A percentile compares a stretch with the other conserved stretches of the same genome.
phyloP scores from a whole-genome alignment of 2,888 invertebrate species.

The Acanthopleura granulata region DNA sequence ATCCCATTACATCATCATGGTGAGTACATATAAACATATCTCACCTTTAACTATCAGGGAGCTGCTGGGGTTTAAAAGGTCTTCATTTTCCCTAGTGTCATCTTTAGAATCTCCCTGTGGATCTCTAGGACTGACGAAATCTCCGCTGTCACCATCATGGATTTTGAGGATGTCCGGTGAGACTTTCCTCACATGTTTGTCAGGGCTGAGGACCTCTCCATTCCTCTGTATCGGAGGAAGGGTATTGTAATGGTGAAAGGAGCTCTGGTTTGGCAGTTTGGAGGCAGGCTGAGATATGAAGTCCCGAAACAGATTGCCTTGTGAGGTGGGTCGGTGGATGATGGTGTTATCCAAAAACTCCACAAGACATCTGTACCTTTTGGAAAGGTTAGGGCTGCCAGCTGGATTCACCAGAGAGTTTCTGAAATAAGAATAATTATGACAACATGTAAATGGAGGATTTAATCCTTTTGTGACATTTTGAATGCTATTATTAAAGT shows the following conservation, averaged over 20 bases:
- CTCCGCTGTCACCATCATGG: neutral
- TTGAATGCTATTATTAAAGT: no score
- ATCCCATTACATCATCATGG: no score
- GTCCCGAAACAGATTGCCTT: slow-evolving; percentile 47
- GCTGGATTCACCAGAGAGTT: slow-evolving; percentile 55
- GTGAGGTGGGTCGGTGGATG: slow-evolving; percentile 57
- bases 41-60: no score
- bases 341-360: slow-evolving; percentile 65
- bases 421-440: slow-evolving; percentile 19
- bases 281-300: neutral
- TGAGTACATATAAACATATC: no score
- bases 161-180: slow-evolving; percentile 10
- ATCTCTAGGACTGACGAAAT: neutral
- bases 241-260: neutral
- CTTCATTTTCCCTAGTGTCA: neutral
- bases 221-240: neutral
- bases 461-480: no score
- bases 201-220: neutral
- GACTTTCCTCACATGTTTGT: neutral
- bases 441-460: no score
- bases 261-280: neutral
- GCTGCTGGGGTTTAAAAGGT: neutral
- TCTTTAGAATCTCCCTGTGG: neutral
- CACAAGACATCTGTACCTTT: slow-evolving; percentile 54
- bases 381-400: slow-evolving; percentile 43